phyloP scores from a whole-genome alignment of 2,797 vertebrate species.

The Micromesistius poutassou region DNA sequence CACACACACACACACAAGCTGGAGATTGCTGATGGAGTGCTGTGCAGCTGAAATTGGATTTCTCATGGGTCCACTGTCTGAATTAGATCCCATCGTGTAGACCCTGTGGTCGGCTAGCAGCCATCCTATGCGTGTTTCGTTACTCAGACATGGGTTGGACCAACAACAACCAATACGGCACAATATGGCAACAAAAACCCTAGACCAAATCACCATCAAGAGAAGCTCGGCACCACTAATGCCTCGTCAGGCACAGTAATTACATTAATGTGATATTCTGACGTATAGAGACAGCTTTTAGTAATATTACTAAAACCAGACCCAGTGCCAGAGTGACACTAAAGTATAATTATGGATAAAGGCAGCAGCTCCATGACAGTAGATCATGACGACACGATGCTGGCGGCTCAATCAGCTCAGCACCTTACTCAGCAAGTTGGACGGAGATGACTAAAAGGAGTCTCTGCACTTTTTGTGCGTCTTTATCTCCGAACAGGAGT shows the following conservation, averaged over 20 bases:
- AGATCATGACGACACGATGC: conserved; percentile 21
- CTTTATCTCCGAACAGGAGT: conserved; percentile 29
- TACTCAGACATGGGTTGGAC: not conserved
- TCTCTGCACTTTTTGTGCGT: conserved; percentile 5
- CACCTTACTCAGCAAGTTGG: conserved; percentile 45
- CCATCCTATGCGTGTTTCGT: not conserved
- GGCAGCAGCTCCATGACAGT: conserved; percentile 17
- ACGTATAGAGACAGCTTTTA: conserved; percentile 45
- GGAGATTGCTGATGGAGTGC: not conserved
- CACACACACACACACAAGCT: not conserved
- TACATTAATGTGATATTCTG: conserved; percentile 32
- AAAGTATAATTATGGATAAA: conserved; percentile 36
- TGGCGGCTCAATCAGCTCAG: conserved; percentile 18
- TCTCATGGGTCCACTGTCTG: conserved; percentile 11
- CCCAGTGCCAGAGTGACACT: conserved; percentile 44
- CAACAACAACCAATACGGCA: not conserved
- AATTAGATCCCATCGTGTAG: not conserved
- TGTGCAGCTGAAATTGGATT: conserved; percentile 14
- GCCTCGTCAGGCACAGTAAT: conserved; percentile 31
- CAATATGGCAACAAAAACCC: not conserved
- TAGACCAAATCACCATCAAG: not conserved
- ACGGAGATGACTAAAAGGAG: conserved; percentile 31
- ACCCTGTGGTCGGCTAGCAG: not conserved
- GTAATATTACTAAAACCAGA: conserved; percentile 38
- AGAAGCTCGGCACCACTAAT: conserved; percentile 16